A percentile compares a stretch with the other conserved stretches of the same genome.
These are phyloP conservation scores for Agriotes lineatus DNA, from an alignment of 2,888 invertebrate species.

Conservation along the genomic window DNA sequence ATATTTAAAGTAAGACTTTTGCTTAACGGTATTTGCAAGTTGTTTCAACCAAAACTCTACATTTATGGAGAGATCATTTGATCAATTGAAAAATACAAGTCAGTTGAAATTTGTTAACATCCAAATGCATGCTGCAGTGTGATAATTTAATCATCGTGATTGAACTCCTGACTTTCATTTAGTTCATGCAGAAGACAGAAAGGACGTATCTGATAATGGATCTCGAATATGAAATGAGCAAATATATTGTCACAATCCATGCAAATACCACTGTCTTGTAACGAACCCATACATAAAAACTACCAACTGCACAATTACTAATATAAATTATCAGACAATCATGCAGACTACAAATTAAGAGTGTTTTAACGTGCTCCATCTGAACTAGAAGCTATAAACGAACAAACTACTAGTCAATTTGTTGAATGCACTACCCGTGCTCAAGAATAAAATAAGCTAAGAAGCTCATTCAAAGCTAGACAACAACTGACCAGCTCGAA, in stretches of 20 bases:
- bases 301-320: background rate
- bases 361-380: slow-evolving; percentile 4
- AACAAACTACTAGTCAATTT: slow-evolving; percentile 10
- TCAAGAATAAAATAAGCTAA: slow-evolving; percentile 39
- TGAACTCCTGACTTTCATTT: background rate
- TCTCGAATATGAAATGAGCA: background rate
- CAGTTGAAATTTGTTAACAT: background rate
- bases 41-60: background rate
- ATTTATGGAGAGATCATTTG: too few species aligned
- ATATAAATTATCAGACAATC: background rate
- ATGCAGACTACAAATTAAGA: slow-evolving; percentile 4
- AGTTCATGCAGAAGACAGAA: background rate
- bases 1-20: background rate
- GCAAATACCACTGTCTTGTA: slow-evolving; percentile 16
- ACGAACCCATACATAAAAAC: background rate
- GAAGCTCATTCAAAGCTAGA: slow-evolving; percentile 53
- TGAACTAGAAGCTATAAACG: slow-evolving; percentile 10
- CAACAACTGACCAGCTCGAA: slow-evolving; percentile 67
- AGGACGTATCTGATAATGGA: background rate
- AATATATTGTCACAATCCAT: background rate
- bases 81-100: background rate
- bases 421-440: slow-evolving; percentile 39
- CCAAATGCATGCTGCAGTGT: background rate
- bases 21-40: slow-evolving; percentile 12
- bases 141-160: background rate